A percentile compares a stretch with the other conserved stretches of the same genome.
Evolutionary conservation across 2,797 vertebrate genomes (phyloP).

Genomic region (Lerista edwardsae): DNA sequence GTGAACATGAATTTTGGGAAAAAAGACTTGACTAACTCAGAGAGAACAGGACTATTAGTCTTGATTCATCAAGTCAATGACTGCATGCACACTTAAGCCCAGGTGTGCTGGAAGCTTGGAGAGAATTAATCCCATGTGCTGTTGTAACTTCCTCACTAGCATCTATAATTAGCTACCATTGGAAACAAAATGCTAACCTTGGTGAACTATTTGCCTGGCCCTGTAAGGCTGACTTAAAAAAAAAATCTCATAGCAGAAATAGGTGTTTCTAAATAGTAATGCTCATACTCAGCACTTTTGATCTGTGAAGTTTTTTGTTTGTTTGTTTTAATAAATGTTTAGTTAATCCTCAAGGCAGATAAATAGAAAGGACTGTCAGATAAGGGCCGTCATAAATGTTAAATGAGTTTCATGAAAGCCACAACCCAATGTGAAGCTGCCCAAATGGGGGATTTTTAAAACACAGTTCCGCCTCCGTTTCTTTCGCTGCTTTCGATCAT

Average conservation of each 20-base stretch:
- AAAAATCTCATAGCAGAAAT: slow-evolving; percentile 3
- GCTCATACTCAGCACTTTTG: slow-evolving; percentile 4
- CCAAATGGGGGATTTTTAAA: slow-evolving; percentile 33
- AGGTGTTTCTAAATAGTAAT: neutral
- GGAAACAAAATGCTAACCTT: neutral
- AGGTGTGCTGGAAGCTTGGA: neutral
- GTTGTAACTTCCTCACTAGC: neutral
- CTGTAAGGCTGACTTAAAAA: neutral
- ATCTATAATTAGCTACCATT: neutral
- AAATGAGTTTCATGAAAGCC: slow-evolving; percentile 28
- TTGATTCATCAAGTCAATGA: neutral
- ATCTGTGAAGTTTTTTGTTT: neutral
- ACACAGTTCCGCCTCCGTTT: slow-evolving; percentile 11
- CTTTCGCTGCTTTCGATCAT: slow-evolving; percentile 34
- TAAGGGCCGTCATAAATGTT: slow-evolving; percentile 1
- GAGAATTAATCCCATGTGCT: neutral
- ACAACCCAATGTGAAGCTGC: slow-evolving; percentile 29
- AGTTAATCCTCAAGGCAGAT: slow-evolving; percentile 30
- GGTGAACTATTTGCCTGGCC: neutral
- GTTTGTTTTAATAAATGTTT: slow-evolving; percentile 12
- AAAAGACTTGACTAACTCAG: neutral
- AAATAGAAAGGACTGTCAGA: slow-evolving; percentile 5
- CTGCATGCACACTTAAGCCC: neutral
- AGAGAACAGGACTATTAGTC: neutral
- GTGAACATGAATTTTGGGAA: neutral